These are phyloP conservation scores for Panopea generosa DNA, from an alignment of 2,888 invertebrate genomes.

Conservation along the genomic window DNA sequence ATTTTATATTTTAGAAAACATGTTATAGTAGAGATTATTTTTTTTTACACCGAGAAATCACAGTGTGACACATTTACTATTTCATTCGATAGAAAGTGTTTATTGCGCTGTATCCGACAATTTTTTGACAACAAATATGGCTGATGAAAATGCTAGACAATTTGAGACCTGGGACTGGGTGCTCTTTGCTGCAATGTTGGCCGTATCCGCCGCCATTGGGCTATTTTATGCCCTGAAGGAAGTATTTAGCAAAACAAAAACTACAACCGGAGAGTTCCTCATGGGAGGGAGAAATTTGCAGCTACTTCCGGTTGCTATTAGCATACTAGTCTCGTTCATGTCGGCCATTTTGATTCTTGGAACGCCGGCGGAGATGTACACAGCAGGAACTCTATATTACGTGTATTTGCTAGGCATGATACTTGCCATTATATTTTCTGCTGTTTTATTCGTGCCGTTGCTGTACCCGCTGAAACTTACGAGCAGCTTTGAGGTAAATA, in stretches of 20 bases:
- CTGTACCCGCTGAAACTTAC: conserved; percentile 74
- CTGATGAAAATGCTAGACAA: conserved; percentile 17
- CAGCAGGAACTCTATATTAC: conserved; percentile 76
- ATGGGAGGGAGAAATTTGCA: conserved; percentile 79
- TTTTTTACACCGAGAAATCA: no score
- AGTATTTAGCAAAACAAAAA: conserved; percentile 57
- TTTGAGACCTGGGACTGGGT: conserved; percentile 77
- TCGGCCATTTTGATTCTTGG: conserved; percentile 82
- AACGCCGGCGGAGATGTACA: conserved; percentile 81
- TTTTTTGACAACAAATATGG: conserved; percentile 37
- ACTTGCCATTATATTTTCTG: conserved; percentile 65
- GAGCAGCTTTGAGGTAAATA: conserved; percentile 72
- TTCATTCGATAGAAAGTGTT: no score
- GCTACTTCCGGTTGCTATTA: conserved; percentile 78
- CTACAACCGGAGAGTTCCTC: conserved; percentile 74
- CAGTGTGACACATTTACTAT: no score
- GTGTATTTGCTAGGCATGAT: conserved; percentile 68
- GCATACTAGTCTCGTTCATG: conserved; percentile 82
- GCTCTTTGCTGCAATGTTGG: conserved; percentile 72
- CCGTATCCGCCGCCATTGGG: conserved; percentile 77
- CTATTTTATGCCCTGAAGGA: conserved; percentile 72
- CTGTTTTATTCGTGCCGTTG: conserved; percentile 71
- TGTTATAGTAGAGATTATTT: no score
- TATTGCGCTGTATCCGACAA: no score
- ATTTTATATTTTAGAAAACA: no score